Conservation (phyloP, 2,888 invertebrate genomes). For the Eupithecia exiguata region DNA sequence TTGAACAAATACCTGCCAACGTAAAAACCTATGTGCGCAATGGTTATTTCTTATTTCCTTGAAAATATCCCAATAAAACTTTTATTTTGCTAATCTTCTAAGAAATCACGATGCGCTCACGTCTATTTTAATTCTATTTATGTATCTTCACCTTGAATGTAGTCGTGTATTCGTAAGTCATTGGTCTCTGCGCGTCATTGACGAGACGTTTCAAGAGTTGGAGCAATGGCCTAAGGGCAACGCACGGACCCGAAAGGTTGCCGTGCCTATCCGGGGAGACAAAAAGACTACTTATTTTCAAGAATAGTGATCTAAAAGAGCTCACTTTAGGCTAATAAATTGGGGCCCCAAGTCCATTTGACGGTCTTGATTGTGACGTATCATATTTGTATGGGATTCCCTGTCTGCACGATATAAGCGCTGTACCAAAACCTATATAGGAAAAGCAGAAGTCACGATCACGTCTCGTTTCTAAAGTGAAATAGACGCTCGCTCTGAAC, state of each 20-base stretch:
- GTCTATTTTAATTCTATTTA: constrained; percentile 10
- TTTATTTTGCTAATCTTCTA: not conserved
- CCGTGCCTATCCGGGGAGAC: constrained; percentile 7
- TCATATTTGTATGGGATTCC: no score
- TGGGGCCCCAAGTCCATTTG: no score
- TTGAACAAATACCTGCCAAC: not conserved
- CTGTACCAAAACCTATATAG: no score
- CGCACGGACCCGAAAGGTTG: constrained; percentile 19
- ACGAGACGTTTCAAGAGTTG: constrained; percentile 25
- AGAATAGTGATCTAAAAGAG: not conserved
- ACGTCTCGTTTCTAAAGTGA: no score
- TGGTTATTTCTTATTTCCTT: not conserved
- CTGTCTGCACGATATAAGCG: no score
- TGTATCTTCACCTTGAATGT: constrained; percentile 28
- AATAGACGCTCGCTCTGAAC: not conserved
- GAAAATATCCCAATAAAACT: not conserved
- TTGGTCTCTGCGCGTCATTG: constrained; percentile 31
- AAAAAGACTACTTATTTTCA: not conserved
- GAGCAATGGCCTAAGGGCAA: constrained; percentile 33
- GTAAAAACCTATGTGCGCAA: not conserved
- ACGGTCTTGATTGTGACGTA: no score
- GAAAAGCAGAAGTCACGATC: no score
- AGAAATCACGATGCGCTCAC: constrained; percentile 1
- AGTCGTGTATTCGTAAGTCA: constrained; percentile 17
- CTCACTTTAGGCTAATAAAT: not conserved